phyloP scores from a whole-genome alignment of 2,113 vertebrate genomes.

The Cinclus cinclus region DNA sequence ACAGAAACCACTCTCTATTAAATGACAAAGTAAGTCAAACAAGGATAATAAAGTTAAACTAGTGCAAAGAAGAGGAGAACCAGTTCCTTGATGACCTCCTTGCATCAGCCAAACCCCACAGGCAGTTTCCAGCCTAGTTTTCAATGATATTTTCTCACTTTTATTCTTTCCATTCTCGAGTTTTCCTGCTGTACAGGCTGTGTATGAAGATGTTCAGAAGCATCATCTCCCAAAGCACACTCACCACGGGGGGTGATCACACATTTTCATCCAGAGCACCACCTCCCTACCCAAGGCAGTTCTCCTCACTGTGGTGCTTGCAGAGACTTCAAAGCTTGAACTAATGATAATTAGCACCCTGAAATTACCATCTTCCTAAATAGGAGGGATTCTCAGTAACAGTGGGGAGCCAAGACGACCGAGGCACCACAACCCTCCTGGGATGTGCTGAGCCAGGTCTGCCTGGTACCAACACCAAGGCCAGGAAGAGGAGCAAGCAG shows the following conservation, averaged over 20 bases:
- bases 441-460: too few relatives aligned
- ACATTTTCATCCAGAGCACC: not conserved
- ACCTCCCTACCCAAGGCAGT: not conserved
- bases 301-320: not conserved
- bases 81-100: not conserved
- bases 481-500: not conserved
- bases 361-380: not conserved
- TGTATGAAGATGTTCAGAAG: not conserved
- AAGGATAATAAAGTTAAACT: not conserved
- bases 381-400: not conserved
- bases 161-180: not conserved
- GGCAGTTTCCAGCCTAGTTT: not conserved
- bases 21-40: not conserved
- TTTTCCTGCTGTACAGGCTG: not conserved
- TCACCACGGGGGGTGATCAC: not conserved
- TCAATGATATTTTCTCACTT: slow-evolving; percentile 11
- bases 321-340: not conserved
- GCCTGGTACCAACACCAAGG: not conserved
- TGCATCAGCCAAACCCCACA: not conserved
- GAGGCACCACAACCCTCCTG: not conserved
- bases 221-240: not conserved
- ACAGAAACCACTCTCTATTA: not conserved
- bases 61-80: not conserved
- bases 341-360: not conserved
- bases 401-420: accelerated